A percentile compares a stretch with the other conserved stretches of the same genome.
Evolutionary conservation across 2,113 vertebrate genomes (phyloP).

Genomic region (Limanda limanda): DNA sequence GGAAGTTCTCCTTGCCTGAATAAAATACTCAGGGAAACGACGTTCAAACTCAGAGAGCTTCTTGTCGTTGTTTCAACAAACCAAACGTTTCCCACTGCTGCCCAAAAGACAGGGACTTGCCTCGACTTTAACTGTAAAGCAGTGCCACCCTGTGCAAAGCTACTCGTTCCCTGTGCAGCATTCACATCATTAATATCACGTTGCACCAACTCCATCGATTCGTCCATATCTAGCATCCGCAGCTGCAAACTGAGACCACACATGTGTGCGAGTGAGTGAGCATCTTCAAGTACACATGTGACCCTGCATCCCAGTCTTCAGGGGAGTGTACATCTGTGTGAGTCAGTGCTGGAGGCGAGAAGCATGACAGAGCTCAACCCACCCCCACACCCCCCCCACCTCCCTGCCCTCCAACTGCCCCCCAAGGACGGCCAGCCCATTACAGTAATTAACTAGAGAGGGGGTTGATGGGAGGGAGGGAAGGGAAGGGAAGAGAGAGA

Average conservation of each 20-base stretch:
- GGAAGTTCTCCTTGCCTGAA: too few species aligned
- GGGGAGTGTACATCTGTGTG: constrained; percentile 10
- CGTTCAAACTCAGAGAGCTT: too few species aligned
- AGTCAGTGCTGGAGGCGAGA: constrained; percentile 32
- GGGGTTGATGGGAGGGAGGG: constrained; percentile 67
- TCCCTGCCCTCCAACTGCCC: constrained; percentile 59
- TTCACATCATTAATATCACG: too few species aligned
- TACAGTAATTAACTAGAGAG: constrained; percentile 78
- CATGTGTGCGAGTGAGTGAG: background rate
- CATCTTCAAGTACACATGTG: background rate
- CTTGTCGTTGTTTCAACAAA: too few species aligned
- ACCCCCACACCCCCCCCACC: constrained; percentile 18
- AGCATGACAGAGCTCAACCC: constrained; percentile 52
- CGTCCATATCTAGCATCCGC: background rate
- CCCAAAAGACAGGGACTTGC: background rate
- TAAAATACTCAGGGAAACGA: too few species aligned
- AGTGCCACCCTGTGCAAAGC: too few species aligned
- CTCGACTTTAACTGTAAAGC: background rate
- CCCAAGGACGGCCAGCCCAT: constrained; percentile 75
- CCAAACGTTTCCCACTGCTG: too few species aligned
- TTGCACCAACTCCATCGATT: background rate
- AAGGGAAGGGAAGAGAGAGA: constrained; percentile 7
- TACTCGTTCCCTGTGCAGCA: too few species aligned
- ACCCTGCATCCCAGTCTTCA: background rate
- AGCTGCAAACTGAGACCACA: background rate